A percentile compares a stretch with the other conserved stretches of the same genome.
Evolutionary conservation across 1,140 invertebrate genomes (phyloP).

Genomic region (Halyomorpha halys): DNA sequence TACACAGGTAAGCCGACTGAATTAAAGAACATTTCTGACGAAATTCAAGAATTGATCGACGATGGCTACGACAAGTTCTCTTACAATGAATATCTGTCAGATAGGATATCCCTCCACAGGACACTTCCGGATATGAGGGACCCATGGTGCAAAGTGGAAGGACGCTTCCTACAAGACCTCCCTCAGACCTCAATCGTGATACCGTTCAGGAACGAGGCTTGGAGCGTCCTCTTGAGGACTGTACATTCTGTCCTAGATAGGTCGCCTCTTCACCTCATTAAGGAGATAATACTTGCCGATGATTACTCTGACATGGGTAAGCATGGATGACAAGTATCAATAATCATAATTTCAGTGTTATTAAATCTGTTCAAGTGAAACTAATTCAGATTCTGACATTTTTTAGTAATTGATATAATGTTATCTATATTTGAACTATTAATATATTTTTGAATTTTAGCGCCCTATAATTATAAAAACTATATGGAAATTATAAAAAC

Average conservation of each 20-base stretch:
- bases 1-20: slow-evolving; percentile 41
- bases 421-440: too few relatives aligned
- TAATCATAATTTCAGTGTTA: too few relatives aligned
- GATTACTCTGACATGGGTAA: slow-evolving; percentile 94
- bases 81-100: slow-evolving; percentile 97
- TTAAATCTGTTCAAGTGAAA: too few relatives aligned
- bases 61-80: slow-evolving; percentile 97
- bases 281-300: slow-evolving; percentile 91
- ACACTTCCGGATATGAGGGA: slow-evolving; percentile 22
- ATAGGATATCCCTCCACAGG: slow-evolving; percentile 90
- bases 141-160: slow-evolving; percentile 62
- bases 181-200: slow-evolving; percentile 90
- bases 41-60: slow-evolving; percentile 78
- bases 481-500: too few relatives aligned
- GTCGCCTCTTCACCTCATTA: slow-evolving; percentile 73
- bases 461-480: too few relatives aligned
- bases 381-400: too few relatives aligned
- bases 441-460: too few relatives aligned
- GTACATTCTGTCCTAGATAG: slow-evolving; percentile 87
- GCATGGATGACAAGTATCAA: too few relatives aligned
- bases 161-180: slow-evolving; percentile 57
- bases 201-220: slow-evolving; percentile 93
- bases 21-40: slow-evolving; percentile 55
- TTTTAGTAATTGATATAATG: too few relatives aligned
- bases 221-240: slow-evolving; percentile 81